Conservation (phyloP, 37 sponge, comb jelly and placozoan species). For the Eunapius fragilis region DNA sequence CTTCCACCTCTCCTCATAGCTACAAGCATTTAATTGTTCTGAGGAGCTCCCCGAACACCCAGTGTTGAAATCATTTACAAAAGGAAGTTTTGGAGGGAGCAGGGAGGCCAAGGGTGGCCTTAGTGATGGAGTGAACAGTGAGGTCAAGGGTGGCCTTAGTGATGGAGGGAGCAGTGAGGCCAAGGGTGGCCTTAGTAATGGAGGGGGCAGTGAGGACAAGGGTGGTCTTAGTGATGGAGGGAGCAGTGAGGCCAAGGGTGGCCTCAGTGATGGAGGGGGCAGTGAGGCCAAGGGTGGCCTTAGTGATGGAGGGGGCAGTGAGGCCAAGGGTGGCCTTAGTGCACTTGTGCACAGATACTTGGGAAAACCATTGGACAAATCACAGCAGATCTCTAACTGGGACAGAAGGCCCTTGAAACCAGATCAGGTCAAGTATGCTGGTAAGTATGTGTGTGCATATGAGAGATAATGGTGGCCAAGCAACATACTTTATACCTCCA, state of each 20-base stretch:
- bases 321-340: constrained; percentile 48
- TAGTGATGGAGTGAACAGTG: no score
- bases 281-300: neutral
- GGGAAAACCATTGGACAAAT: constrained; percentile 88
- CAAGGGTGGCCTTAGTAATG: no score
- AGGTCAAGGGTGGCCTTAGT: no score
- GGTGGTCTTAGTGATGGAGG: no score
- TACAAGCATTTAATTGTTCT: neutral
- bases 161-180: no score
- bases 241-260: no score
- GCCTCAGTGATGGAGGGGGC: neutral
- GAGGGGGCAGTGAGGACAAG: no score
- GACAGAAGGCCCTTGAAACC: constrained; percentile 74
- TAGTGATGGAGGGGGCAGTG: neutral
- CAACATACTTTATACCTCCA: no score
- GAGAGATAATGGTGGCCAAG: no score
- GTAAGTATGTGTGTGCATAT: no score
- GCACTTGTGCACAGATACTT: constrained; percentile 64
- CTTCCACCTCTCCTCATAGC: neutral
- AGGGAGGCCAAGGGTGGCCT: no score
- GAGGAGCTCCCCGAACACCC: neutral
- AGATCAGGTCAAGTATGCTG: constrained; percentile 80
- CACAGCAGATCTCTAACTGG: constrained; percentile 90
- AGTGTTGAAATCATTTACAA: neutral
- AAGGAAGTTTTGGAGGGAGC: neutral